Percentiles rank a stretch among this genome's conserved stretches.
phyloP scores from a whole-genome alignment of 2,113 vertebrate species.

The Elanoides forficatus region DNA sequence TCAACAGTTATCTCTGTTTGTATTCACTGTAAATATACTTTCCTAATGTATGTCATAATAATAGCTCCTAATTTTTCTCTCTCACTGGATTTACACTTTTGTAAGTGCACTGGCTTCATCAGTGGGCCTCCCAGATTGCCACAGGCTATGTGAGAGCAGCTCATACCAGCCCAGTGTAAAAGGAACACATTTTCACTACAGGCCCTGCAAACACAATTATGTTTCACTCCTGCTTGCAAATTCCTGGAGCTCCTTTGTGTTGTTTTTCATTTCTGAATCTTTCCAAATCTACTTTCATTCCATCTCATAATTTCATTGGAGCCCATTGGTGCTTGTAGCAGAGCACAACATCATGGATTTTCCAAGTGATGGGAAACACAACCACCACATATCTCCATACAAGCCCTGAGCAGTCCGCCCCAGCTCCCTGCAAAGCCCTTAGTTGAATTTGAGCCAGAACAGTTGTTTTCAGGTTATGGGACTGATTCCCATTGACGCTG shows the following conservation, averaged over 20 bases:
- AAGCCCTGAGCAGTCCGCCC: background rate
- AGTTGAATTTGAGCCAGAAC: background rate
- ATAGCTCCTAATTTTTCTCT: background rate
- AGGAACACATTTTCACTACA: background rate
- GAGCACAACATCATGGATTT: background rate
- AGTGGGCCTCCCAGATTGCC: background rate
- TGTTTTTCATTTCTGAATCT: background rate
- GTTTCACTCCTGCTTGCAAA: background rate
- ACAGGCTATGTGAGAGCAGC: background rate
- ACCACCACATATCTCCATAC: background rate
- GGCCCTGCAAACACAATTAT: background rate
- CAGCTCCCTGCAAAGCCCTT: background rate
- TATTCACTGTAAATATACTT: constrained; percentile 13
- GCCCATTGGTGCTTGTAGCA: background rate
- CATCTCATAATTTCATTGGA: background rate
- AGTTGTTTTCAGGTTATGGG: background rate
- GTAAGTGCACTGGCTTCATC: background rate
- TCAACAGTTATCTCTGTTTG: constrained; percentile 21
- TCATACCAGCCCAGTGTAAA: background rate
- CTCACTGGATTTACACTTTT: background rate
- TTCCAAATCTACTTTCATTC: background rate
- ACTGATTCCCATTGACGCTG: background rate
- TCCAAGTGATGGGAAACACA: background rate
- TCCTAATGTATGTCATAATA: constrained; percentile 16
- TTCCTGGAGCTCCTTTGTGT: background rate